Evolutionary conservation across 2,113 vertebrate genomes (phyloP), one percentile per base, ranked within the genome.

Genomic region (Gyps fulvus): DNA sequence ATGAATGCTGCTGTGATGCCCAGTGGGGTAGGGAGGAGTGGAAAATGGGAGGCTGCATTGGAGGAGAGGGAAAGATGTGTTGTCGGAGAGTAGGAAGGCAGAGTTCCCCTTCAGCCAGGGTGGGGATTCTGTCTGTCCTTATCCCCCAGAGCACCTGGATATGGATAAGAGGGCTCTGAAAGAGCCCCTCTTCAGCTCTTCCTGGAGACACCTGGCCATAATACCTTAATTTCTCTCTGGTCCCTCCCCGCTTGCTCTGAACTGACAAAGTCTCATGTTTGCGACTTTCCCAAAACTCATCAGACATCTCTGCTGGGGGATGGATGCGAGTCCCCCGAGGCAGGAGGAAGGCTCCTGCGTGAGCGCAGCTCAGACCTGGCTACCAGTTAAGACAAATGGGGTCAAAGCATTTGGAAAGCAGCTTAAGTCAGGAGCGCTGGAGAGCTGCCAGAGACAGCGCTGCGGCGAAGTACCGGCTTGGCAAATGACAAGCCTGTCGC

Each of bases 401-500:
- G 93, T 85, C 52, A 73, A 67, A 91, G 65, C 87, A 2, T 87
- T 95, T n/a, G 67, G 94, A 96, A 96, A 97, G 94, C 52, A 1
- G 96, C 94, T 96, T 97, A 95, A 93, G 77, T 87, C 7, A 3
- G 85, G 50, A 86, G 83, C 31, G 3, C 74, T 80, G 94, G 93
- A 76, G 66, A 61, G 67, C 78, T 91, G 95, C 93, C 54, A 91
- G 96, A 58, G 87, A 59, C 81, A 4, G 73, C 78, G 82, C 92
- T 93, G 91, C 73, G 9, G 87, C 29, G 47, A 50, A 45, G 92
- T 52, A 83, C 80, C 20, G 45, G 77, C 93, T 91, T 29, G 87
- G 97, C 95, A 95, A 95, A 95, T 83, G 84, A 87, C 78, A 45
- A 88, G 87, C 25, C 87, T 93, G 96, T 96, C 93, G 18, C 91